Evolutionary conservation across 2,113 vertebrate species (phyloP).

Genomic region (Chlamydotis undulata): DNA sequence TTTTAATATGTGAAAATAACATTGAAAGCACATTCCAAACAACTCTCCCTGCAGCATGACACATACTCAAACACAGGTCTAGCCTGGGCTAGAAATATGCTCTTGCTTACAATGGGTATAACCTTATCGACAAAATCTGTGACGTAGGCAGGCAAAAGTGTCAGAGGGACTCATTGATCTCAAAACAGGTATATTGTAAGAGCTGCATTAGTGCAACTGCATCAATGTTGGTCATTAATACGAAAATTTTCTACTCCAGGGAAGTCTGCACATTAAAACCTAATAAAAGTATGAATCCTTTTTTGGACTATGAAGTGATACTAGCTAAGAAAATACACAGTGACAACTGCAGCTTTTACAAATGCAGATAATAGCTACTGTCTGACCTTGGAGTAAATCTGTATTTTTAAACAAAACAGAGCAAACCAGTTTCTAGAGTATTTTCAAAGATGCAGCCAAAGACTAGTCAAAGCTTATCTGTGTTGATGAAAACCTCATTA

Average conservation of each 20-base stretch:
- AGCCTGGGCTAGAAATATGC: background rate
- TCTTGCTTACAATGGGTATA: background rate
- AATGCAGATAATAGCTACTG: background rate
- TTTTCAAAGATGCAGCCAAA: background rate
- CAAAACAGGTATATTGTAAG: background rate
- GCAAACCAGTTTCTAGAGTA: background rate
- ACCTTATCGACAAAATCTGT: background rate
- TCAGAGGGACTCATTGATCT: rapidly evolving
- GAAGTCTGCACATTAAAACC: background rate
- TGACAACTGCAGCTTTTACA: background rate
- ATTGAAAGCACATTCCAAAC: background rate
- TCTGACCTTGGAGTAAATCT: background rate
- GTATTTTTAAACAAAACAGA: background rate
- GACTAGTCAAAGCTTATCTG: background rate
- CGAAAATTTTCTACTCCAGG: background rate
- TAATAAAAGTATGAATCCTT: background rate
- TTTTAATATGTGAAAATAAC: background rate
- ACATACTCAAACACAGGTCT: background rate
- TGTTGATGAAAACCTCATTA: background rate
- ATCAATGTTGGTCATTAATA: background rate
- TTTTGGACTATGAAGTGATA: background rate
- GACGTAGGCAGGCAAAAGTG: background rate
- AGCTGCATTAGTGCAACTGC: background rate
- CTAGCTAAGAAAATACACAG: background rate
- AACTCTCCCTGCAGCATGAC: background rate